Percentiles rank a stretch among this genome's conserved stretches.
Conservation (phyloP, 92 coral and sea anemone genomes). For the Heteractis magnifica region DNA sequence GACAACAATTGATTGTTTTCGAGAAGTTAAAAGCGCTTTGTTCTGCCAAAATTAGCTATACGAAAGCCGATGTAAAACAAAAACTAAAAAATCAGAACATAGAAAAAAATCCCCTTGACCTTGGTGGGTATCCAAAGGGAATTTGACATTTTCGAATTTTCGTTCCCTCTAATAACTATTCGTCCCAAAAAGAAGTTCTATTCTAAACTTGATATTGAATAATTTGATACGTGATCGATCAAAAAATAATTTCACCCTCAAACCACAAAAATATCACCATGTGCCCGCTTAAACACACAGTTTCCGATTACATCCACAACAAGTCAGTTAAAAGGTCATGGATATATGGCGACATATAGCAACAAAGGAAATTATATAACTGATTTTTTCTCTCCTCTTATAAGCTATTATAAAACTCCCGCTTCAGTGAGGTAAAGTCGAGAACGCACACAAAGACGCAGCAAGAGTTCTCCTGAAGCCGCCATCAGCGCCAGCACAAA, state of each 20-base stretch:
- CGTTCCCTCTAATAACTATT: not conserved
- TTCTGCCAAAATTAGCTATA: not conserved
- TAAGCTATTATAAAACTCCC: not conserved
- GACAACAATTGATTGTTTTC: too few relatives aligned
- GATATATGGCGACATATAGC: not conserved
- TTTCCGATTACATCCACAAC: conserved; percentile 15
- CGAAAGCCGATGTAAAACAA: not conserved
- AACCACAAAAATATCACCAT: not conserved
- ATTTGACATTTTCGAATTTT: too few relatives aligned
- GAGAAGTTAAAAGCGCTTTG: not conserved
- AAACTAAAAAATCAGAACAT: too few relatives aligned
- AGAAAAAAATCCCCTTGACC: not conserved
- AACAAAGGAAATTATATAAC: not conserved
- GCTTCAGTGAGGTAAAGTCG: not conserved
- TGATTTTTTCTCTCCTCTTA: not conserved
- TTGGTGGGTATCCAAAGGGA: not conserved
- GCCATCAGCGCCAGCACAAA: not conserved
- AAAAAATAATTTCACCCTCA: not conserved
- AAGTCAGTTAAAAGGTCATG: conserved; percentile 2
- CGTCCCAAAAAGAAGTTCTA: not conserved
- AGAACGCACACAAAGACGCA: not conserved
- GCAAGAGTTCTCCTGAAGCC: not conserved
- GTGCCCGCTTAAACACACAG: conserved; percentile 12
- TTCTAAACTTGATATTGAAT: not conserved
- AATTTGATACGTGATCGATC: not conserved